Conservation (phyloP, 2,797 vertebrate species). For the Mormyrops attenuatus region DNA sequence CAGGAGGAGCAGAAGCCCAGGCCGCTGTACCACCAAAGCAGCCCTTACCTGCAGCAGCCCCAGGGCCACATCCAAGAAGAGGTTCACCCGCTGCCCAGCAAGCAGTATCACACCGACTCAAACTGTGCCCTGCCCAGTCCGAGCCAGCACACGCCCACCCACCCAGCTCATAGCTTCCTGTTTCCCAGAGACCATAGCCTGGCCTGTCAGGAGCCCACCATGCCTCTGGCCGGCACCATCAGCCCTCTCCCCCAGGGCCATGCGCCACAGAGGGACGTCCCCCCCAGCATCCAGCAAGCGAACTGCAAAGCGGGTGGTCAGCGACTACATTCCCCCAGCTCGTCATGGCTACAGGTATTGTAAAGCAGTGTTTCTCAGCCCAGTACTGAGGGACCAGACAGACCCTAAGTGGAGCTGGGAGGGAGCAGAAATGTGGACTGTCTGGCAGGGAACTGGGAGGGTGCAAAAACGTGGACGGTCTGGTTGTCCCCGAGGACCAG, state of each 20-base stretch:
- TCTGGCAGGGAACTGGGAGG: not conserved
- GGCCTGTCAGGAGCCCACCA: not conserved
- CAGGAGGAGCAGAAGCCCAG: slow-evolving; percentile 63
- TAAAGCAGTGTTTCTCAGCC: not conserved
- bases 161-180: not conserved
- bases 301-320: slow-evolving; percentile 49
- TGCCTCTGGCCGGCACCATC: not conserved
- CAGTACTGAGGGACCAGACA: not conserved
- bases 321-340: slow-evolving; percentile 55
- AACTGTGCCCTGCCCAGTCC: slow-evolving; percentile 12
- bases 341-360: slow-evolving; percentile 64
- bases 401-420: not conserved
- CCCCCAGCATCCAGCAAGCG: slow-evolving; percentile 47
- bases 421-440: too few relatives aligned
- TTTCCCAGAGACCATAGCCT: slow-evolving; percentile 2
- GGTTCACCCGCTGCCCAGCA: slow-evolving; percentile 37
- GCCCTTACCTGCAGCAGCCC: slow-evolving; percentile 41
- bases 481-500: not conserved
- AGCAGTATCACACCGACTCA: slow-evolving; percentile 54
- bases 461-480: not conserved
- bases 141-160: not conserved
- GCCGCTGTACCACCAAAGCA: slow-evolving; percentile 57
- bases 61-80: slow-evolving; percentile 48
- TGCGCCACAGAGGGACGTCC: slow-evolving; percentile 22
- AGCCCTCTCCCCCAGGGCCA: not conserved